Evolutionary conservation across 2,113 vertebrate species (phyloP), one percentile per base, ranked within the genome.

Genomic region (Alligator sinensis): DNA sequence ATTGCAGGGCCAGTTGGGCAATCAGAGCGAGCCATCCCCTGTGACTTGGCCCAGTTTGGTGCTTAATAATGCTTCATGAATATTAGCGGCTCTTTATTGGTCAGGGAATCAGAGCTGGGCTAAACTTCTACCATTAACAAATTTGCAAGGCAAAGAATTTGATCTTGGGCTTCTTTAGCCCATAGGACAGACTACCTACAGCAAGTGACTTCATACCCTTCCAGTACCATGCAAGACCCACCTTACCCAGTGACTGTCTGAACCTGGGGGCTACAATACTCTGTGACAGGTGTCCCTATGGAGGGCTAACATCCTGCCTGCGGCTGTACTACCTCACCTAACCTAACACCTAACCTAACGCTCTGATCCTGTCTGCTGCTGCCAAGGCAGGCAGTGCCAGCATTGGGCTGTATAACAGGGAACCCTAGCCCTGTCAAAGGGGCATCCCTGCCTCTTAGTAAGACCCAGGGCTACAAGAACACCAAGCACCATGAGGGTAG

Each of bases 101-200:
- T 30, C 28, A 27, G 2, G 63, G 16, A 12, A 63, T 24, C 66
- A 70, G 24, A 72, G 11, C 58, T 57, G 13, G 30, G 1, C 77
- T 4, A 1, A 10, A 47, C 2, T 61, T 18, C 12, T 11, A 4
- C 38, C 59, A 5, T 72, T 0, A 15, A 3, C 16, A 47, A 63
- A 10, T 28, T 18, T 6, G 1, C 19, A 9, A 0, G 1, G 77
- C 72, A 75, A 61, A n/a, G 62, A 28, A 61, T 60, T 72, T 55
- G 3, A 34, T 9, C 58, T 58, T 17, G 25, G 84, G 3, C 34
- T 68, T 9, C 2, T 28, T 6, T 9, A n/a, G 15, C 28, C 30
- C 58, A 13, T 13, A 16, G 28, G 78, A n/a, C 34, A 74, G 70
- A 74, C 11, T 47, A 22, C 34, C 70, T 47, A 7, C 34, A 47